These are phyloP conservation scores for Euura saliciscinereae DNA, from an alignment of 1,140 invertebrate genomes.

Conservation along the genomic window DNA sequence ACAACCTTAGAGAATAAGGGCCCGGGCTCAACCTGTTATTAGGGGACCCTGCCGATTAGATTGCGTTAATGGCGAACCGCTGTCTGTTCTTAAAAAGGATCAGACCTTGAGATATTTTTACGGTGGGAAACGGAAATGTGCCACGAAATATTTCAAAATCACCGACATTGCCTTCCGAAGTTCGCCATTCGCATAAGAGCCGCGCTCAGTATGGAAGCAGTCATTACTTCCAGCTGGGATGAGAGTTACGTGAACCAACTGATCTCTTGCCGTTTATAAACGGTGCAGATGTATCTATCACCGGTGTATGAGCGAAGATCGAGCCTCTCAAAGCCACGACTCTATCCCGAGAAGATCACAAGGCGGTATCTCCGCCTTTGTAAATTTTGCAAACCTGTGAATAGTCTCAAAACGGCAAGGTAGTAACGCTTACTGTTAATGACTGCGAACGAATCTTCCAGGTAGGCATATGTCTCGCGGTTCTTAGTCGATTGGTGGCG, in stretches of 20 bases:
- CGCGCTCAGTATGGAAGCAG: no score
- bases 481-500: conserved; percentile 26
- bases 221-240: no score
- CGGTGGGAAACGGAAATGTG: conserved; percentile 1
- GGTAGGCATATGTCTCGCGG: background rate
- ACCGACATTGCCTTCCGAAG: no score
- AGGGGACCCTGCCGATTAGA: conserved; percentile 46
- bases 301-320: no score
- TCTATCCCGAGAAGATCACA: background rate
- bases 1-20: conserved; percentile 10
- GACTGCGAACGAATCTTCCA: background rate
- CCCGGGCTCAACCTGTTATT: conserved; percentile 38
- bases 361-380: background rate
- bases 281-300: no score
- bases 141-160: background rate
- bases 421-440: background rate
- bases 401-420: background rate
- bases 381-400: background rate
- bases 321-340: background rate
- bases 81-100: conserved; percentile 28
- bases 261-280: no score
- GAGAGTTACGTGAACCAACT: no score
- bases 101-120: background rate
- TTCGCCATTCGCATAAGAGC: no score
- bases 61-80: conserved; percentile 50